Percentiles rank a stretch among this genome's conserved stretches.
Conservation (phyloP, 2,113 vertebrate species). For the Psophia crepitans region DNA sequence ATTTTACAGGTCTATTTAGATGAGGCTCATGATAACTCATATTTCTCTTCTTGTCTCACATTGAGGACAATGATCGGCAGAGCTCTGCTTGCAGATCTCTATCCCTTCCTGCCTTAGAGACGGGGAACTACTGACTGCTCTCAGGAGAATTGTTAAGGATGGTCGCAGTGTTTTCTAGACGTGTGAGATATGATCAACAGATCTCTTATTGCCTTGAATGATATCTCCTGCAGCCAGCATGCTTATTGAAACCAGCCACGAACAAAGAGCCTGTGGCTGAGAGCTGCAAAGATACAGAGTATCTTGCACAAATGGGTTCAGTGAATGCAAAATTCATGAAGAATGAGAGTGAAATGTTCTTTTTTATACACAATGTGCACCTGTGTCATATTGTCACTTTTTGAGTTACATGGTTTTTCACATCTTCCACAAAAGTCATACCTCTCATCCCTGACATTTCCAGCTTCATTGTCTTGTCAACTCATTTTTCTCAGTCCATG, state of each 20-base stretch:
- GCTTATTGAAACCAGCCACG: not conserved
- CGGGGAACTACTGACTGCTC: not conserved
- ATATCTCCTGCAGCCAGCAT: not conserved
- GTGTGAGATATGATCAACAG: not conserved
- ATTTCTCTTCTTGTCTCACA: not conserved
- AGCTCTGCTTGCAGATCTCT: not conserved
- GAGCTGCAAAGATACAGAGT: not conserved
- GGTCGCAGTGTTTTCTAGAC: not conserved
- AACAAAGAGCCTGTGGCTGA: conserved; percentile 1
- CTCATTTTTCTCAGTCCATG: conserved; percentile 24
- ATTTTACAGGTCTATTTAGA: not conserved
- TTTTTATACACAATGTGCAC: not conserved
- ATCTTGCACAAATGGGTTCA: not conserved
- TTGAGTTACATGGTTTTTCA: not conserved
- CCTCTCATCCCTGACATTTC: conserved; percentile 1
- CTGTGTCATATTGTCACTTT: conserved; percentile 31
- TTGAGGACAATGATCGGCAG: not conserved
- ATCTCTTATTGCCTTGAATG: not conserved
- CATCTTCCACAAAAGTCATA: not conserved
- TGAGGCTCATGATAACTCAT: not conserved
- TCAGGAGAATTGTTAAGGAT: not conserved
- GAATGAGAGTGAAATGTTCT: not conserved
- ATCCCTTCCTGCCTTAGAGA: not conserved
- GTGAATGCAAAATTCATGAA: not conserved
- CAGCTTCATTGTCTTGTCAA: not conserved